Conservation (phyloP, 1,140 invertebrate genomes). For the Octopus bimaculoides region DNA sequence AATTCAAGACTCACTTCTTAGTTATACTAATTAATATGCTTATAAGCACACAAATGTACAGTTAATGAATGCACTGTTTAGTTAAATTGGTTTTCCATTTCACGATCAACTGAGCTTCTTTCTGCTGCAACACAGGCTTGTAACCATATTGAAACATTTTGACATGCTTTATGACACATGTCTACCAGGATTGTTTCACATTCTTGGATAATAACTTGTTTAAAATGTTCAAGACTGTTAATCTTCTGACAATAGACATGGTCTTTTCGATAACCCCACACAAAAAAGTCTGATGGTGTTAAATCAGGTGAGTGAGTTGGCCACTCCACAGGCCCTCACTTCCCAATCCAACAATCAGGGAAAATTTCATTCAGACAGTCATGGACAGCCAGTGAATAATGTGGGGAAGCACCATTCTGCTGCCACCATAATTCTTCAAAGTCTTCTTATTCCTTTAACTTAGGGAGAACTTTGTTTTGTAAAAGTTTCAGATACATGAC, state of each 20-base stretch:
- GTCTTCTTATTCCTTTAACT: background rate
- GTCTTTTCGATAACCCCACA: background rate
- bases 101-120: background rate
- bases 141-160: background rate
- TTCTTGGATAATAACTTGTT: background rate
- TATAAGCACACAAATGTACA: too few species aligned
- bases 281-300: background rate
- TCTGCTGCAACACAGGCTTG: background rate
- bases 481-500: background rate
- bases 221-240: background rate
- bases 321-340: background rate
- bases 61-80: background rate
- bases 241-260: background rate
- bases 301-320: background rate
- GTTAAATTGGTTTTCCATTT: background rate
- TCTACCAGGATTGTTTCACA: background rate
- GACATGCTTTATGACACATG: background rate
- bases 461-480: background rate
- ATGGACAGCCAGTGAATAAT: background rate
- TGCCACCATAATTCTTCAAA: constrained; percentile 1
- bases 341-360: background rate
- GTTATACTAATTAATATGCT: too few species aligned
- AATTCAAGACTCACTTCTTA: too few species aligned
- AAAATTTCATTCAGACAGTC: background rate
- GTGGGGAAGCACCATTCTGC: background rate